Base-by-base conservation (phyloP, 2,113 vertebrate species). In the Maccullochella peelii region DNA sequence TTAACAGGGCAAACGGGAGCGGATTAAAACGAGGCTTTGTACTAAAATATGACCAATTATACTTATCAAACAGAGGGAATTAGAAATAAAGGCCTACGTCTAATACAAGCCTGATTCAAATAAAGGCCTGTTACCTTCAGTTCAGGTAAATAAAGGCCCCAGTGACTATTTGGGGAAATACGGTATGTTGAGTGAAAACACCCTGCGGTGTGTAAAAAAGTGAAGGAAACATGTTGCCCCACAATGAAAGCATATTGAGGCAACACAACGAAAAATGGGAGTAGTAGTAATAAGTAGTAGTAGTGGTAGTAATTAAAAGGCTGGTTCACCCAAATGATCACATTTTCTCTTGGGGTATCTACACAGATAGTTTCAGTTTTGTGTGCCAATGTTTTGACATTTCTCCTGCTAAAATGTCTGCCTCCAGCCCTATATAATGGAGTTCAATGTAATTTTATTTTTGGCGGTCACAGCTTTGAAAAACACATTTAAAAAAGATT, bases 401-500 rank as follows among this genome's bases (percentile, higher is more conserved):
- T 70, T 54, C 33, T 30, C 23, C 25, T n/a, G 12, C 30, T 36
- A 50, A 73, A 40, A 76, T 59, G 40, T 74, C 52, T 54, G 6
- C 40, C 14, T 54, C 8, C 6, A 6, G 8, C 25, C 7, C 20
- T 42, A 9, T 20, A 67, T 55, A 36, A 71, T 20, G 12, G 11
- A 54, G 49, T 44, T 69, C 21, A 66, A 69, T 55, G 7, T 2
- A 6, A 54, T 49, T 73, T 12, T 55, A 10, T 58, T 36, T 57
- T 6, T 59, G 44, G 33, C 12, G 38, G 0, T 70, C 15, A 44
- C 15, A 70, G 21, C 2, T 15, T 7, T 65, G 16, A 74, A 67
- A 25, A 82, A 38, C 3, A 25, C 42, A 40, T 82, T 82, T 63
- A 47, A 79, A 50, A 20, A 74, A 25, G n/a, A 47, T 63, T 54